Evolutionary conservation across 2,113 vertebrate species (phyloP).

Genomic region (Oryzias melastigma): DNA sequence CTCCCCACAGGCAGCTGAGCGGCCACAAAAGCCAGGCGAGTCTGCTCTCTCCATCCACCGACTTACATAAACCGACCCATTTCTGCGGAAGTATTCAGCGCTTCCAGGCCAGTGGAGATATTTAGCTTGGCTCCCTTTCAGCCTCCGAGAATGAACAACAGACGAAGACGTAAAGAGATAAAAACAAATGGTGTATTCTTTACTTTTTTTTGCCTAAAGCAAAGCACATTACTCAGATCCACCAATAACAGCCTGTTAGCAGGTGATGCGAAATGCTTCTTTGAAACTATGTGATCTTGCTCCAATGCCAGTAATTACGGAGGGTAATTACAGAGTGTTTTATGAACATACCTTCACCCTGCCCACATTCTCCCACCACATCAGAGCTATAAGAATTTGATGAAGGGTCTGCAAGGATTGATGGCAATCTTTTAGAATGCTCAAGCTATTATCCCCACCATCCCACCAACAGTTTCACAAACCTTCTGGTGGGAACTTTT

Average conservation of each 20-base stretch:
- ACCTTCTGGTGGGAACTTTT: constrained; percentile 14
- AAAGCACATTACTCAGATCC: constrained; percentile 10
- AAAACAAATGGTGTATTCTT: constrained; percentile 11
- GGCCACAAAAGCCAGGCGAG: constrained; percentile 39
- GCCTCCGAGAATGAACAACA: constrained; percentile 32
- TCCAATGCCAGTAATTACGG: constrained; percentile 50
- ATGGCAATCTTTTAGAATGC: constrained; percentile 10
- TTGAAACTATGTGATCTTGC: constrained; percentile 29
- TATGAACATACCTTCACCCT: constrained; percentile 35
- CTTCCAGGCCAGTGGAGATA: constrained; percentile 61
- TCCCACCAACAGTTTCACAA: background rate
- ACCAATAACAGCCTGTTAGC: constrained; percentile 20
- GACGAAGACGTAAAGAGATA: constrained; percentile 31
- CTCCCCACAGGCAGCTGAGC: constrained; percentile 29
- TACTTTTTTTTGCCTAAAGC: constrained; percentile 4
- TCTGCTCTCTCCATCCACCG: constrained; percentile 59
- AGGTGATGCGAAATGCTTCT: constrained; percentile 28
- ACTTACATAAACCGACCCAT: constrained; percentile 48
- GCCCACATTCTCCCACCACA: constrained; percentile 18
- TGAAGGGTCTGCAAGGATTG: constrained; percentile 28
- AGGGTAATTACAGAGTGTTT: constrained; percentile 49
- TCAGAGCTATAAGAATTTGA: constrained; percentile 28
- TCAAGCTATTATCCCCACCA: constrained; percentile 10
- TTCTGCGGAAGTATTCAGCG: constrained; percentile 48
- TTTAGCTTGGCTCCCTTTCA: constrained; percentile 62